Evolutionary conservation across 2,888 invertebrate species (phyloP).

Genomic region (Balanococcus diminutus): DNA sequence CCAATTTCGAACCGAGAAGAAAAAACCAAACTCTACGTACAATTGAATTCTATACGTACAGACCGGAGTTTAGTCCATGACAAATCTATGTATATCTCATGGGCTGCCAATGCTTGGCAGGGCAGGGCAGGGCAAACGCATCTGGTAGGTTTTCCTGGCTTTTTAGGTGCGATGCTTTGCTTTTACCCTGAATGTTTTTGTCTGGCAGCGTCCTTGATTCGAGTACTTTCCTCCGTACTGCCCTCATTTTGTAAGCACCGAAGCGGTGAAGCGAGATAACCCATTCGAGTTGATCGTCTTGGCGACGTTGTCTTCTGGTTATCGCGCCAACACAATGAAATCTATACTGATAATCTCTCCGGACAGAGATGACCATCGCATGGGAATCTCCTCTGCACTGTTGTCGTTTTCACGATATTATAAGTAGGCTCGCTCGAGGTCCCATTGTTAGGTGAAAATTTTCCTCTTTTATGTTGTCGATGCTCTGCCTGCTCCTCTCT

Average conservation of each 20-base stretch:
- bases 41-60: not conserved
- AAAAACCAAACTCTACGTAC: not conserved
- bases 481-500: not conserved
- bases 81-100: not conserved
- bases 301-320: not conserved
- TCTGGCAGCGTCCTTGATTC: constrained; percentile 10
- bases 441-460: not conserved
- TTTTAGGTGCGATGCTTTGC: not conserved
- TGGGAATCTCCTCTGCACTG: not conserved
- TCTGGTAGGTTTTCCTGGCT: not conserved
- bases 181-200: not conserved
- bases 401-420: not conserved
- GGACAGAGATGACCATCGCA: not conserved
- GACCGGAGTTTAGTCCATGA: constrained; percentile 1
- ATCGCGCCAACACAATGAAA: not conserved
- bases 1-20: not conserved
- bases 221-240: not conserved
- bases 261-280: constrained; percentile 11
- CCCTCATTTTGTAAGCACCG: not conserved
- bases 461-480: not conserved
- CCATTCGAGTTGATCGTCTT: not conserved
- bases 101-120: too few species aligned
- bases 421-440: not conserved
- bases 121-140: not conserved
- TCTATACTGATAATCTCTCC: not conserved